Base-by-base conservation (phyloP, 1,140 invertebrate species). In the Rhopalosiphum maidis region DNA sequence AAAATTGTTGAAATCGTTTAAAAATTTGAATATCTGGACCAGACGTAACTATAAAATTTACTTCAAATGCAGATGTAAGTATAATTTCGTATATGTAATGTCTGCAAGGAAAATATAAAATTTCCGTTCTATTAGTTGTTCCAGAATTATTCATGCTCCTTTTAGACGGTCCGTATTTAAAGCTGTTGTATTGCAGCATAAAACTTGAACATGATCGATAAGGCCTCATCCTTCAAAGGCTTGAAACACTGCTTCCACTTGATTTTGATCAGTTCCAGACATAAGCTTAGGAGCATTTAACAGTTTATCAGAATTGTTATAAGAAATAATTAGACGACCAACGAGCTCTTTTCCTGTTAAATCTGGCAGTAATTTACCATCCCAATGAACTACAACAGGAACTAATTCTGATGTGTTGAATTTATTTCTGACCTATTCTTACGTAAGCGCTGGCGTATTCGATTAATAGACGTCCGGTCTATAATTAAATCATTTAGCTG, bases 101-200 rank as follows among this genome's bases (percentile, higher is more conserved):
- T 11, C 35, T 41, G 11, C 35, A 85, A 23, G 35, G 82, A 85
- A 85, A 85, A 9, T 85, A 85, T 41, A 85, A 23, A 85, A 22
- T 41, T 41, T 35, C 41, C 41, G 35, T 85, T 85, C n/a, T 8
- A 85, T 43, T 37, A 85, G 8, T 35, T 85, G 35, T 85, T 85
- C 18, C 3, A 85, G 21, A 0, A 41, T 85, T 85, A 85, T 85
- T 43, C 82, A 85, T 23, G 82, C 88, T 88, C 95, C 95, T 94
- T 94, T 95, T 77, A 90, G 86, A 93, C 86, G 68, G n/a, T 94
- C 95, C 18, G 94, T 94, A 94, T 95, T 95, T 43, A 94, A 94
- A 91, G 94, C 94, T 82, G 95, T 95, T 21, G 95, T 95, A 90
- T 95, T 94, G 93, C 94, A 95, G 94, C 94, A 95, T 83, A 95